Evolutionary conservation across 37 sponge, comb jelly and placozoan genomes (phyloP).

Genomic region (Ianthella basta): DNA sequence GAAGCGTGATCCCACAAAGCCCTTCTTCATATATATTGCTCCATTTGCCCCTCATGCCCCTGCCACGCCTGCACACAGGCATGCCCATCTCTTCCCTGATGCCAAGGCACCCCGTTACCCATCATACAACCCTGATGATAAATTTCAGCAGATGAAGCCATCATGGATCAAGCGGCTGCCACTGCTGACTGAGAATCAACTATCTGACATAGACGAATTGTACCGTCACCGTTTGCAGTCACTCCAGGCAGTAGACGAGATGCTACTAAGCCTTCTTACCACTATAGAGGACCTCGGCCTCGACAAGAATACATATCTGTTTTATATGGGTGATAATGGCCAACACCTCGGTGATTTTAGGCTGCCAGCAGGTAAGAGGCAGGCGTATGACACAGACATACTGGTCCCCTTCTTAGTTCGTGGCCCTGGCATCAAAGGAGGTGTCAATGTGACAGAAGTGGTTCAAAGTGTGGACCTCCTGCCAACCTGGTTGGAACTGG

Average conservation of each 20-base stretch:
- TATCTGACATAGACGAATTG: conserved; percentile 44
- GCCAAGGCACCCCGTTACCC: conserved; percentile 58
- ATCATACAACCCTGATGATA: conserved; percentile 66
- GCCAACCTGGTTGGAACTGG: conserved; percentile 73
- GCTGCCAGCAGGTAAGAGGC: conserved; percentile 73
- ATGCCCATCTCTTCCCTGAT: conserved; percentile 59
- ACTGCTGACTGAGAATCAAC: conserved; percentile 32
- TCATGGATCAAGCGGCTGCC: conserved; percentile 70
- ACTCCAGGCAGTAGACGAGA: conserved; percentile 75
- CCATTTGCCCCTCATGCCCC: conserved; percentile 85
- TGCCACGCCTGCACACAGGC: conserved; percentile 60
- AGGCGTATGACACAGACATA: conserved; percentile 76
- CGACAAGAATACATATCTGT: conserved; percentile 60
- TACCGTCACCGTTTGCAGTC: conserved; percentile 59
- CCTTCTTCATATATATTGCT: conserved; percentile 73
- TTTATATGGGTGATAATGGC: conserved; percentile 82
- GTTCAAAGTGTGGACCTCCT: conserved; percentile 68
- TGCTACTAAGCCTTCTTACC: conserved; percentile 43
- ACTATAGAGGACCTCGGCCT: conserved; percentile 40
- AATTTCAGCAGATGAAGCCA: conserved; percentile 65
- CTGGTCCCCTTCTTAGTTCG: conserved; percentile 67
- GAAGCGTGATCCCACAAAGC: conserved; percentile 45
- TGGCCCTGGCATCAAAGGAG: conserved; percentile 68
- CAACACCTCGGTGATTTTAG: conserved; percentile 76
- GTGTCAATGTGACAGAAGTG: conserved; percentile 50